Conservation (phyloP, 2,113 vertebrate species). For the Anguilla japonica region DNA sequence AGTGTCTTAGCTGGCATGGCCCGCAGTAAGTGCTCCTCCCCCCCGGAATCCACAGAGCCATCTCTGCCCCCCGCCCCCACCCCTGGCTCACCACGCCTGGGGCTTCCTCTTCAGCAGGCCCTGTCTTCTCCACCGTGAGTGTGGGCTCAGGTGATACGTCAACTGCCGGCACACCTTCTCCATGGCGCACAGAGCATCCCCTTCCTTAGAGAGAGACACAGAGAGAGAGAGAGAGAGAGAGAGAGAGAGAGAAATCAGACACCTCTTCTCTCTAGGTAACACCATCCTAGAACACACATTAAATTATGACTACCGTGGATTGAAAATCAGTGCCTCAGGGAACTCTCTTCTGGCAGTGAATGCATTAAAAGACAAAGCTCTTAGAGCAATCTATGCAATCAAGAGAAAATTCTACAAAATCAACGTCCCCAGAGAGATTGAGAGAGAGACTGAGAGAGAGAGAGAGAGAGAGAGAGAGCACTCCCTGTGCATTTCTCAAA, state of each 20-base stretch:
- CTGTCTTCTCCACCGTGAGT: constrained; percentile 76
- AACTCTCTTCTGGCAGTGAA: too few species aligned
- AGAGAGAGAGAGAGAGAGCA: too few species aligned
- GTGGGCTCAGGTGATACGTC: constrained; percentile 82
- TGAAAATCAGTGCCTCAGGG: too few species aligned
- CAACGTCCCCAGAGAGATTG: constrained; percentile 40
- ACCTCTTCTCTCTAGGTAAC: too few species aligned
- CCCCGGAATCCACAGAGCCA: neutral
- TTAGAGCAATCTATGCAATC: too few species aligned
- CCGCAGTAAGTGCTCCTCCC: neutral
- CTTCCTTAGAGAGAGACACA: constrained; percentile 66
- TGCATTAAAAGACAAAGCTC: too few species aligned
- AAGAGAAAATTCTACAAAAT: too few species aligned
- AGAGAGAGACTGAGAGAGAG: constrained; percentile 38
- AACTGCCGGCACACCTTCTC: constrained; percentile 82
- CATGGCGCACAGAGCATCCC: constrained; percentile 70
- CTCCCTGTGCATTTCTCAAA: too few species aligned
- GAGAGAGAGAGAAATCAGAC: neutral
- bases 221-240: neutral
- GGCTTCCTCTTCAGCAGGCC: constrained; percentile 77
- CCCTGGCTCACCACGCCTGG: constrained; percentile 72
- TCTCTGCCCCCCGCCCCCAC: neutral
- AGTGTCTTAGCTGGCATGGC: too few species aligned
- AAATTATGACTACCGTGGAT: too few species aligned
- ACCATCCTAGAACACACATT: too few species aligned